Conservation (phyloP, 2,113 vertebrate species). For the Sylvia atricapilla region DNA sequence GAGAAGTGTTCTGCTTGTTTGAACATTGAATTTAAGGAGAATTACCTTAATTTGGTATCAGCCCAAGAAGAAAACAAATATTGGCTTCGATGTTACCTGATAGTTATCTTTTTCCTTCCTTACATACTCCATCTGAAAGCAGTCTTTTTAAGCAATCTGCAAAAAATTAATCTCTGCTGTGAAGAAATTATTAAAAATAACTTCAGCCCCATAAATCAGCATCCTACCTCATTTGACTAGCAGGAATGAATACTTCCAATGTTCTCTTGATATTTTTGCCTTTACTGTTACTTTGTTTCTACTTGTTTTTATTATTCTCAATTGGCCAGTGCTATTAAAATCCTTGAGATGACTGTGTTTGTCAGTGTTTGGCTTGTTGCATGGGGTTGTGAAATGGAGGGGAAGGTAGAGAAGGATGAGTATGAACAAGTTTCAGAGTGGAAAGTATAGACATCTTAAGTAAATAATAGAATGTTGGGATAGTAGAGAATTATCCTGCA, state of each 20-base stretch:
- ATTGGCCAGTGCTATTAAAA: conserved; percentile 53
- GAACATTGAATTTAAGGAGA: not conserved
- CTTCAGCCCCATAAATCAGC: conserved; percentile 18
- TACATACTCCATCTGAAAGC: not conserved
- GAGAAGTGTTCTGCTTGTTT: not conserved
- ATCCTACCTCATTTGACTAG: conserved; percentile 64
- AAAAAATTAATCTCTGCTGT: not conserved
- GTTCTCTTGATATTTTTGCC: conserved; percentile 1
- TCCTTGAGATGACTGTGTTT: not conserved
- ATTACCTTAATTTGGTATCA: not conserved
- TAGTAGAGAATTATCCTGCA: not conserved
- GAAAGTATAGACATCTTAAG: not conserved
- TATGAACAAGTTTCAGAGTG: not conserved
- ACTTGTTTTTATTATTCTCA: conserved; percentile 18
- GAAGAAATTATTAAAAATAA: not conserved
- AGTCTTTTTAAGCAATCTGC: not conserved
- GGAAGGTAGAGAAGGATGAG: not conserved
- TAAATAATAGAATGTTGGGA: not conserved
- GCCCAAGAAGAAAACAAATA: not conserved
- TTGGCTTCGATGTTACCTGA: not conserved
- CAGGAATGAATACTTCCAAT: conserved; percentile 1
- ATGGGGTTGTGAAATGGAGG: not conserved
- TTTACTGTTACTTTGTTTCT: conserved; percentile 25
- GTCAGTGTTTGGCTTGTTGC: not conserved
- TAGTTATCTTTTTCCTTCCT: not conserved